Evolutionary conservation across 1,140 invertebrate genomes (phyloP), one percentile per base, ranked within the genome.

Genomic region (Macrosteles quadrilineatus): DNA sequence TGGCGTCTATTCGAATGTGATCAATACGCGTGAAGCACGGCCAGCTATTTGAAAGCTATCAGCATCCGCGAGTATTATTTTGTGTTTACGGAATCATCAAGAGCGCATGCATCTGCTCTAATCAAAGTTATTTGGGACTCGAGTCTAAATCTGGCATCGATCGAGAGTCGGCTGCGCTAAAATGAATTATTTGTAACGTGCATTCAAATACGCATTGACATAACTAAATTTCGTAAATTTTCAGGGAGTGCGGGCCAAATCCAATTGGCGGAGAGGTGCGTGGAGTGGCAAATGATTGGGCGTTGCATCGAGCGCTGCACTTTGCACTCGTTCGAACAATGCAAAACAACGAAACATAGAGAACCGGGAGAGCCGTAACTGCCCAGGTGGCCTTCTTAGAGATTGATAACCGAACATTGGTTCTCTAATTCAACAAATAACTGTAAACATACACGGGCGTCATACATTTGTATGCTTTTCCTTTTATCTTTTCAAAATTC

Each of bases 171-270:
- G 27, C 23, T 6, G 27, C 19, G 47, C 47, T 53, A 53, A 59
- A 59, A 59, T 59, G 55, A 59, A 59, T 59, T 59, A 59, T 59
- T 59, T 59, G 55, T 59, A 59, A 59, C 55, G 55, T 59, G 55
- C 25, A 30, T 59, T 59, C 55, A 59, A 59, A 59, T 59, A 59
- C 55, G 23, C 55, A 59, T 59, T 59, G 55, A 59, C 55, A 59
- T 59, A 59, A 59, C 55, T 59, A 59, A 59, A 59, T 59, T 59
- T 25, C 55, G 23, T 30, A 30, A 59, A 59, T 30, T 25, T 59
- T 30, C 23, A 59, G 55, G 55, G 55, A 25, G 21, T 2, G n/a
- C 21, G 23, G 55, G 4, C 55, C 21, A 29, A 36, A 36, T 50
- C 17, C 47, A 50, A 19, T 50, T 50, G 17, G 47, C 6, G 47